These are phyloP conservation scores for Megathymus violae DNA, from an alignment of 1,140 invertebrate species.

Conservation along the genomic window DNA sequence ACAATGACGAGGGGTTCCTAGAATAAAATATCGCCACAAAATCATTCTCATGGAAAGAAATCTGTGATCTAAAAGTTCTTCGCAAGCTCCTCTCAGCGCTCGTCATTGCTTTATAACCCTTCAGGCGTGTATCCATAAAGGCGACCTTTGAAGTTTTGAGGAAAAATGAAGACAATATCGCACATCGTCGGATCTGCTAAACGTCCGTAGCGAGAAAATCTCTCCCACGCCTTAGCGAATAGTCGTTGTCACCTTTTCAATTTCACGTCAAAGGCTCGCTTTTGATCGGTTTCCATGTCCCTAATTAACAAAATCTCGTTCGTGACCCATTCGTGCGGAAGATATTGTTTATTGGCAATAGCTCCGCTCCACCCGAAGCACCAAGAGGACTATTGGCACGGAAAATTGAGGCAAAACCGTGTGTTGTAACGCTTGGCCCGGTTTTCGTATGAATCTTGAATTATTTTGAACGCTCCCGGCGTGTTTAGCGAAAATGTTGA, in stretches of 20 bases:
- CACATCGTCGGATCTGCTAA: slow-evolving; percentile 13
- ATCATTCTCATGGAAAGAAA: neutral
- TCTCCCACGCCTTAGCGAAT: slow-evolving; percentile 43
- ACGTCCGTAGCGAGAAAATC: slow-evolving; percentile 18
- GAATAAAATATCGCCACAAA: neutral
- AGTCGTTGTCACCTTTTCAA: slow-evolving; percentile 74
- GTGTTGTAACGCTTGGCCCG: slow-evolving; percentile 52
- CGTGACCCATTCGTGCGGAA: slow-evolving; percentile 62
- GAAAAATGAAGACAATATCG: slow-evolving; percentile 35
- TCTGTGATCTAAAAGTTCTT: slow-evolving; percentile 14
- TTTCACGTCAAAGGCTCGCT: slow-evolving; percentile 72
- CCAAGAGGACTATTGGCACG: slow-evolving; percentile 61
- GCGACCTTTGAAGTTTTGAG: slow-evolving; percentile 24
- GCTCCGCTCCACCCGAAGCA: slow-evolving; percentile 52
- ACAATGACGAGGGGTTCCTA: neutral
- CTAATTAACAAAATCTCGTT: slow-evolving; percentile 79
- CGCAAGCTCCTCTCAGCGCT: slow-evolving; percentile 2
- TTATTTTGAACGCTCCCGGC: slow-evolving; percentile 47
- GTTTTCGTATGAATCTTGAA: slow-evolving; percentile 56
- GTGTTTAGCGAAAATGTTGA: slow-evolving; percentile 27
- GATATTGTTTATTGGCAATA: slow-evolving; percentile 81
- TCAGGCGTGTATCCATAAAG: slow-evolving; percentile 15
- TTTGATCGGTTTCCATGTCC: slow-evolving; percentile 73
- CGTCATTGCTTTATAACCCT: slow-evolving; percentile 23
- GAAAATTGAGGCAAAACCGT: slow-evolving; percentile 79